Conservation (phyloP, 2,888 invertebrate genomes). For the Lepidocyrtoides sp. region DNA sequence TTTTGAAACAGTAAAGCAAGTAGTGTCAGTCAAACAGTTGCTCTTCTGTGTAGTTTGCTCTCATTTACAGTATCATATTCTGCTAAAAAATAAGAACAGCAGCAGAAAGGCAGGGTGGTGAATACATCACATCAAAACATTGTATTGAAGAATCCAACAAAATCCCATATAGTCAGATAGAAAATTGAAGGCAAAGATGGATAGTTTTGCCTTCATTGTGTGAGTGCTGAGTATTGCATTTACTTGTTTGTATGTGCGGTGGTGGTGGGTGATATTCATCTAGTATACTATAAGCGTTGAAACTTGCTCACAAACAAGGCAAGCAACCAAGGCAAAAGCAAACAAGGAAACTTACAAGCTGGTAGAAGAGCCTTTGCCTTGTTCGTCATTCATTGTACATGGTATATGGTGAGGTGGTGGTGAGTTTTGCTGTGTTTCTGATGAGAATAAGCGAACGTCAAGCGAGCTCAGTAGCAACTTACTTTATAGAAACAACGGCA, state of each 20-base stretch:
- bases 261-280: conserved; percentile 38
- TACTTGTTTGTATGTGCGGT: conserved; percentile 26
- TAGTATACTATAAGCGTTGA: background rate
- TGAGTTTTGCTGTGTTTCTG: conserved; percentile 20
- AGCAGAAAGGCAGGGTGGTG: conserved; percentile 62
- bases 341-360: conserved; percentile 60
- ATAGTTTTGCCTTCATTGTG: conserved; percentile 18
- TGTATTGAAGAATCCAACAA: conserved; percentile 59
- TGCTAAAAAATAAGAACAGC: conserved; percentile 17
- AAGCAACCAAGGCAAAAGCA: conserved; percentile 32
- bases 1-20: conserved; percentile 61
- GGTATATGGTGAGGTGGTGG: conserved; percentile 14
- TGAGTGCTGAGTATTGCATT: conserved; percentile 4
- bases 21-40: conserved; percentile 84
- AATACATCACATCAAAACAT: conserved; percentile 8
- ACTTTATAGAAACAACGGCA: conserved; percentile 39
- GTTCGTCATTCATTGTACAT: too few species aligned
- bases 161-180: conserved; percentile 43
- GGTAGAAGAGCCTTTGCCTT: conserved; percentile 31
- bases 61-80: conserved; percentile 50
- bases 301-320: background rate
- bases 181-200: conserved; percentile 8
- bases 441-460: conserved; percentile 28
- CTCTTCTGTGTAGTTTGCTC: conserved; percentile 61
- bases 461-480: conserved; percentile 42